Percentiles rank a stretch among this genome's conserved stretches.
These are phyloP conservation scores for Leucophenga maculata DNA, from an alignment of 2,888 invertebrate species.

Conservation along the genomic window DNA sequence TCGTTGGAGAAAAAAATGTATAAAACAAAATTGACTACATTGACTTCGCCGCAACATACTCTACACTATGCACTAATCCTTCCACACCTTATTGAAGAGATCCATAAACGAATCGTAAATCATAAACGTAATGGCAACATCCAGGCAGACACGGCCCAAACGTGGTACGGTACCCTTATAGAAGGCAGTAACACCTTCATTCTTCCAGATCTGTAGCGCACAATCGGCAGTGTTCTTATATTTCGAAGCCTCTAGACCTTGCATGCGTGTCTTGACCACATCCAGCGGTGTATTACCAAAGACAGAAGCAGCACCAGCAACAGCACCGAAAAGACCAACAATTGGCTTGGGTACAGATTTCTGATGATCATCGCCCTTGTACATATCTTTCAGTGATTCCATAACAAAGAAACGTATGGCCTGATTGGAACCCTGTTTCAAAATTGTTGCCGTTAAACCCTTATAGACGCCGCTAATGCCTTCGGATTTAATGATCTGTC, in stretches of 20 bases:
- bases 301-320: constrained; percentile 96
- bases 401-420: constrained; percentile 98
- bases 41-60: constrained; percentile 1
- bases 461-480: constrained; percentile 90
- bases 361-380: constrained; percentile 87
- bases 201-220: constrained; percentile 89
- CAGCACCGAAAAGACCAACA: constrained; percentile 92
- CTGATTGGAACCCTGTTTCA: constrained; percentile 99
- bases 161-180: constrained; percentile 99
- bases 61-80: constrained; percentile 38
- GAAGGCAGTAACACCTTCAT: constrained; percentile 95
- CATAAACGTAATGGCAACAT: constrained; percentile 99
- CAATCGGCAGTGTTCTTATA: constrained; percentile 97
- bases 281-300: constrained; percentile 99
- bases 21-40: too few relatives aligned
- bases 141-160: constrained; percentile 94
- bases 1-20: too few relatives aligned
- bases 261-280: constrained; percentile 99
- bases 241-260: constrained; percentile 96
- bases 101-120: constrained; percentile 99
- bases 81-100: constrained; percentile 92
- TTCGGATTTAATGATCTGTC: constrained; percentile 86
- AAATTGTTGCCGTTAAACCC: constrained; percentile 93
- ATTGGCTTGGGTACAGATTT: constrained; percentile 89
- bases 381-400: constrained; percentile 94